Evolutionary conservation across 1,140 invertebrate species (phyloP).

Genomic region (Orchestia grillus): DNA sequence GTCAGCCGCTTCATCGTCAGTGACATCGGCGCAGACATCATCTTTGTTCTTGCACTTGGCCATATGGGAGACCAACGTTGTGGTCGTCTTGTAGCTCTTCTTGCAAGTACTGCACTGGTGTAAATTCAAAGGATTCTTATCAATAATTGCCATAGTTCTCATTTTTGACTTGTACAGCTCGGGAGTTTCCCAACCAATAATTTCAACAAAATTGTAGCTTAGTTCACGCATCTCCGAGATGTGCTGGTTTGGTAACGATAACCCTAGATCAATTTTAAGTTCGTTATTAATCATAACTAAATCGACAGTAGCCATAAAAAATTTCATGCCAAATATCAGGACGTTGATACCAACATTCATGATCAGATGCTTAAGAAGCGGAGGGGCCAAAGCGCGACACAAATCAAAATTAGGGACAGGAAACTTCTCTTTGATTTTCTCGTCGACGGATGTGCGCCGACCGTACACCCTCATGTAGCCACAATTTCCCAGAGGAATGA

Average conservation of each 20-base stretch:
- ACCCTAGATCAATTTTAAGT: slow-evolving; percentile 25
- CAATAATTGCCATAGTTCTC: slow-evolving; percentile 5
- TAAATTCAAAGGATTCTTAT: slow-evolving; percentile 22
- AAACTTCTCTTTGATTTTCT: slow-evolving; percentile 27
- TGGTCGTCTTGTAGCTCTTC: slow-evolving; percentile 41
- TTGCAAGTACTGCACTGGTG: slow-evolving; percentile 39
- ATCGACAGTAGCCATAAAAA: slow-evolving; percentile 37
- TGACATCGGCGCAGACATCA: background rate
- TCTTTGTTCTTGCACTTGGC: background rate
- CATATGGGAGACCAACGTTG: background rate
- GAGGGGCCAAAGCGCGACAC: slow-evolving; percentile 12
- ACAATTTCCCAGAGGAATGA: background rate
- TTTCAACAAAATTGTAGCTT: slow-evolving; percentile 35
- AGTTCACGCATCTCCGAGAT: slow-evolving; percentile 39
- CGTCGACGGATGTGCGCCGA: slow-evolving; percentile 1
- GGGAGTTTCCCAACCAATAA: background rate
- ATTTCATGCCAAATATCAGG: background rate
- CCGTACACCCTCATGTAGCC: slow-evolving; percentile 42
- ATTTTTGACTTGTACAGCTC: slow-evolving; percentile 33
- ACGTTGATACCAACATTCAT: slow-evolving; percentile 38
- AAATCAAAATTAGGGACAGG: background rate
- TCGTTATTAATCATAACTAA: slow-evolving; percentile 12
- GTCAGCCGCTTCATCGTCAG: background rate
- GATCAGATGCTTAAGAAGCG: background rate
- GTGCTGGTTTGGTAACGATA: background rate